Base-by-base conservation (phyloP, 1,140 invertebrate genomes). In the Tetragnatha versicolor region DNA sequence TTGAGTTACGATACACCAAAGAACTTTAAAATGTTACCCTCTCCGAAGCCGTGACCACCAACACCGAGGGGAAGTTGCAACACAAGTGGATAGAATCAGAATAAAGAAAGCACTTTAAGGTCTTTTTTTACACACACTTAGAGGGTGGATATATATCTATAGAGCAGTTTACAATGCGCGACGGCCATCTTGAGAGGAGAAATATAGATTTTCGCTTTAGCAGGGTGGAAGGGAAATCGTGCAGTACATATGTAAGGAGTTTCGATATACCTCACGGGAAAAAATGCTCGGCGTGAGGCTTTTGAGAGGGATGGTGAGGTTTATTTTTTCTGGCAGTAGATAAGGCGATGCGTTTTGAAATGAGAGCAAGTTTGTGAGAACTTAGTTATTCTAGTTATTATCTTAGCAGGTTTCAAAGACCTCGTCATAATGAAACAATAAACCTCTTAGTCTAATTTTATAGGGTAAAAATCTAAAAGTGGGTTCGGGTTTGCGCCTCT, bases 151-250 rank as follows among this genome's bases (percentile, higher is more conserved):
- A 58, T 58, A 35, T 58, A 33, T n/a, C 55, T 31, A 58, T 58
- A 58, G 49, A 58, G 35, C 31, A 33, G 55, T 58, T 33, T 58
- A 33, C 55, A 58, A 27, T 33, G 5, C n/a, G 31, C 14, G 7
- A 35, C 55, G 49, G 39, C 7, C 7, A 42, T 10, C 7, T 10
- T 10, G 17, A 1, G 35, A 33, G 35, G 35, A 58, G 55, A 20
- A n/a, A 35, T 58, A 58, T 58, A 58, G 55, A 58, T 58, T 58
- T 58, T 58, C 55, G 55, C 55, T 58, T 58, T 33, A 58, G 55
- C 29, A 7, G 17, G 27, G 20, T 10, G 49, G 12, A 20, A 12
- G 17, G 14, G 14, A 20, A 31, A 58, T 58, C 55, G 55, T 58
- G 55, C 35, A 31, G 29, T 33, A 58, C 55, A 35, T 58, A 35